These are phyloP conservation scores for Tachina lurida DNA, from an alignment of 2,888 invertebrate species.

Conservation along the genomic window DNA sequence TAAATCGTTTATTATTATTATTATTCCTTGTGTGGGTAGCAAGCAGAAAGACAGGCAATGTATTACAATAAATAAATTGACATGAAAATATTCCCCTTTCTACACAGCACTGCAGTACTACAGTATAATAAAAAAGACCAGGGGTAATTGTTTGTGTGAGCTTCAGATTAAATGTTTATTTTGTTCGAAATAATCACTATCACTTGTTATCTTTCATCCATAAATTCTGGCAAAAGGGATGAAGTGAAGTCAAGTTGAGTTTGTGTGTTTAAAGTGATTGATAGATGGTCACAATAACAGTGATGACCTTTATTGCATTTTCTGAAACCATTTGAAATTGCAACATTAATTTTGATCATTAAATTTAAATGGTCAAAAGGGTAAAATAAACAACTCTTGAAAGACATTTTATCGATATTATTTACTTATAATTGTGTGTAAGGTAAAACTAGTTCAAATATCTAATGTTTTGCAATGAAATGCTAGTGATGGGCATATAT, in stretches of 20 bases:
- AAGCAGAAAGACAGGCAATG: conserved; percentile 27
- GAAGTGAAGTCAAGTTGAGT: conserved; percentile 31
- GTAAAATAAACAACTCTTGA: neutral
- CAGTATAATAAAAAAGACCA: too few relatives aligned
- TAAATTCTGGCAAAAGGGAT: conserved; percentile 14
- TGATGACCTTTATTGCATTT: conserved; percentile 33
- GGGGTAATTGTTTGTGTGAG: too few relatives aligned
- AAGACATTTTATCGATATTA: neutral
- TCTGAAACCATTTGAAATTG: conserved; percentile 1
- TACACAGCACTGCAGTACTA: neutral
- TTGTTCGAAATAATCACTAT: too few relatives aligned
- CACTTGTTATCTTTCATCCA: conserved; percentile 3
- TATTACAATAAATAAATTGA: conserved; percentile 52
- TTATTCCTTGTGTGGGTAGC: conserved; percentile 21
- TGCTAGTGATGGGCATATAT: too few relatives aligned
- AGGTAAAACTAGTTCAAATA: too few relatives aligned
- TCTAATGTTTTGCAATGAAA: too few relatives aligned
- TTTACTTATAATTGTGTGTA: too few relatives aligned
- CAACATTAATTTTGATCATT: conserved; percentile 3
- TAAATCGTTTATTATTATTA: conserved; percentile 34
- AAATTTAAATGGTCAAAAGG: neutral
- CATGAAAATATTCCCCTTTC: conserved; percentile 1
- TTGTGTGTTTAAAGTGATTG: conserved; percentile 22
- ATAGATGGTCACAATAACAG: conserved; percentile 22
- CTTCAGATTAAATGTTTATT: too few relatives aligned